These are phyloP conservation scores for Perca flavescens DNA, from an alignment of 2,113 vertebrate species.

Conservation along the genomic window DNA sequence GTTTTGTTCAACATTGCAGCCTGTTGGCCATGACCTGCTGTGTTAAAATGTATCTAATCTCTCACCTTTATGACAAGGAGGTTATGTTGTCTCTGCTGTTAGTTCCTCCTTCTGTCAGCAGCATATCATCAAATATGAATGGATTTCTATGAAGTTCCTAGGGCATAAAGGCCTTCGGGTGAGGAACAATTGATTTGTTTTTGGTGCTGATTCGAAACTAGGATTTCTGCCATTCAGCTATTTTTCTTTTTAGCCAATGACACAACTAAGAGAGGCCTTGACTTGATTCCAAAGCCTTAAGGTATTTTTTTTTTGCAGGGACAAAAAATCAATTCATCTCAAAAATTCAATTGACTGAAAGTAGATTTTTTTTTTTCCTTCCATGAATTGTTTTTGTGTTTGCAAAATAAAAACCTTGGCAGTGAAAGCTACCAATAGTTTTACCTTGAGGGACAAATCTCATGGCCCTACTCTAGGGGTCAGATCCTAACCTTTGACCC, in stretches of 20 bases:
- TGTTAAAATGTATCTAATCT: background rate
- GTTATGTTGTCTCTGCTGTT: slow-evolving; percentile 7
- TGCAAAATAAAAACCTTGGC: background rate
- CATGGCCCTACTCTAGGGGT: background rate
- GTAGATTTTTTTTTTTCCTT: background rate
- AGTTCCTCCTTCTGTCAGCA: slow-evolving; percentile 11
- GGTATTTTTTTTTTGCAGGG: background rate
- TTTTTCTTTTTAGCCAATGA: slow-evolving; percentile 1
- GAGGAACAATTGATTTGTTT: slow-evolving; percentile 35
- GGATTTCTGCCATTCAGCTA: background rate
- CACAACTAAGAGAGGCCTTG: background rate
- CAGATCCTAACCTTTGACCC: slow-evolving; percentile 54
- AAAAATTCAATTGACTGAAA: slow-evolving; percentile 7
- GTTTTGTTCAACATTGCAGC: background rate
- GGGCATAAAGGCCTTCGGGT: background rate
- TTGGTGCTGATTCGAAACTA: background rate
- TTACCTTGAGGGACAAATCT: slow-evolving; percentile 26
- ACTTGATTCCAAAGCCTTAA: slow-evolving; percentile 15
- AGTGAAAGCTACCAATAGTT: slow-evolving; percentile 19
- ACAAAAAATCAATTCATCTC: slow-evolving; percentile 31
- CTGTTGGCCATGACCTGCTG: slow-evolving; percentile 1
- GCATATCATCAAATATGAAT: background rate
- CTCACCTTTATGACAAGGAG: background rate
- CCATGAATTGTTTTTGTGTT: background rate
- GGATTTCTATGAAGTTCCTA: slow-evolving; percentile 11